Evolutionary conservation across 2,113 vertebrate genomes (phyloP), one percentile per base, ranked within the genome.

Genomic region (Ophthalmolycus amberensis): DNA sequence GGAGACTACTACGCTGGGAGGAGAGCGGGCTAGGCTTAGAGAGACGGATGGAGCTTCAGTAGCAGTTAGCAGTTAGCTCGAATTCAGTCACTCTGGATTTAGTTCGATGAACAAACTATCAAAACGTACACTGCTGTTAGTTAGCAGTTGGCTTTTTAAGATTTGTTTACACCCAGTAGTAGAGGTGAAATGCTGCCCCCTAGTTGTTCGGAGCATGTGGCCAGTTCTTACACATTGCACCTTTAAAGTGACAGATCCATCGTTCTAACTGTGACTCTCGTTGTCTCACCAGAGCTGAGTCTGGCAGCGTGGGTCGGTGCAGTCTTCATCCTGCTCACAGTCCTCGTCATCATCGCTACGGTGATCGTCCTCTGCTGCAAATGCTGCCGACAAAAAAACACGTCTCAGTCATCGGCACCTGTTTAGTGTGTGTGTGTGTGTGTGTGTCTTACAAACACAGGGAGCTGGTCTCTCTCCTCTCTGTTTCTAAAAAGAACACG

Each of bases 331-430:
- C 50, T 92, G 14, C 42, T 96, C 0, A 75, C 88, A 0, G 32
- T 95, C 75, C 27, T 97, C 68, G 48, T 94, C 69, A 40, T 95
- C 46, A 46, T 94, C 69, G 7, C 95, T 4, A 48, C 92, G 32
- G 91, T 95, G 15, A 74, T 91, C 0, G 80, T 96, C 56, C 76
- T 94, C 42, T 93, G 96, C 81, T 96, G 94, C 89, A 96, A 91
- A 87, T 88, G 94, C 46, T 40, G 72, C 50, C 42, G n/a, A 38
- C 60, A 60, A 12, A 77, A 56, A 37, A 67, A 72, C 60, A 74
- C 16, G 1, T 10, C 67, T 38, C 87, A 88, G 48, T n/a, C 80
- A 25, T 88, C 85, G 0, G 32, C 22, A 9, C 75, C 75, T n/a
- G 27, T 89, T 29, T 92, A 90, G 50, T 64, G 34, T 44, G 37